Evolutionary conservation across 1,140 invertebrate species (phyloP), one percentile per base, ranked within the genome.

Genomic region (Diachasmimorpha longicaudata): DNA sequence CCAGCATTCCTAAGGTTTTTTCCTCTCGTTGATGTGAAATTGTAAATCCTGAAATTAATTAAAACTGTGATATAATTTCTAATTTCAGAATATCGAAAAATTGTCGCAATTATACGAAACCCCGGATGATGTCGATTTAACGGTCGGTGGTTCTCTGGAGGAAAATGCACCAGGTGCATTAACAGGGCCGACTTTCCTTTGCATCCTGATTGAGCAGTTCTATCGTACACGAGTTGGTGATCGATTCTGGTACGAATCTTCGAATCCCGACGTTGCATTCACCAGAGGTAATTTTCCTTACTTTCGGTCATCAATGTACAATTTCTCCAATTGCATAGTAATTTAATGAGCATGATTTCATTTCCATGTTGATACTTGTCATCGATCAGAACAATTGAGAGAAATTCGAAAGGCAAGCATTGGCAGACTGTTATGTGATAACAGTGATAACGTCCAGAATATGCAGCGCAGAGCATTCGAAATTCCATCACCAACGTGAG

Each of bases 101-200:
- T 85, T 96, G 0, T 84, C 91, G 63, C 77, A 83, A 0, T 80
- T 96, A 0, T 96, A 96, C 81, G 91, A 90, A 42, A 90, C 86
- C 37, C 92, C 93, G 0, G 94, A 96, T 69, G 97, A 98, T 85
- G 94, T 98, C 8, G 97, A 99, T 80, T 86, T 98, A 21, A 96
- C 95, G 46, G 94, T 97, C 11, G 96, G 94, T 14, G 96, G 94
- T 9, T 92, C 95, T 0, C 86, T 97, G 16, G 97, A 99, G 86
- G 84, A 82, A 0, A 93, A 94, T 72, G 92, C 97, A 0, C 90
- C 92, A 0, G 95, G 93, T 0, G 93, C 95, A 0, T 87, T 97
- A 11, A 90, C 94, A 4, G 98, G 97, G 0, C 97, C 97, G 3
- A 98, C 97, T 0, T 98, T 98, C 89, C 91, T 96, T 0, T 98